Conservation (phyloP, 2,888 invertebrate genomes). For the Ophioninae sp. region DNA sequence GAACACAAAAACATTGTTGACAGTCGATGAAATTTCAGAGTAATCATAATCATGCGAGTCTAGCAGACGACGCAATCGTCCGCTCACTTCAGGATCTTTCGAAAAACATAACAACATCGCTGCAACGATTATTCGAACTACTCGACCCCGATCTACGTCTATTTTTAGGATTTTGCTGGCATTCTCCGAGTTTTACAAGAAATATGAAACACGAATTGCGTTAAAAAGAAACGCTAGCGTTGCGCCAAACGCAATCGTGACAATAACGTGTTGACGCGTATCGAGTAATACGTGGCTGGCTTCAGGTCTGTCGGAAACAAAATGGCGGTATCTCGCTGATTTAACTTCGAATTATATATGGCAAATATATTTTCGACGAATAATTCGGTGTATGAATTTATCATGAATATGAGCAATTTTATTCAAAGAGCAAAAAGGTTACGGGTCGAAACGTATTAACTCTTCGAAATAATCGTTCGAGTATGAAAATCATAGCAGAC, state of each 20-base stretch:
- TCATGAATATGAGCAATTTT: not conserved
- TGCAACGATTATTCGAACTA: not conserved
- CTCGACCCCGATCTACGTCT: not conserved
- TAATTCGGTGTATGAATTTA: not conserved
- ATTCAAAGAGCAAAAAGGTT: not conserved
- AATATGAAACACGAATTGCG: not conserved
- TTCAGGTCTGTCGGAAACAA: not conserved
- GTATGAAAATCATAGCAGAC: constrained; percentile 1
- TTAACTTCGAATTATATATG: not conserved
- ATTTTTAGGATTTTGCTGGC: constrained; percentile 6
- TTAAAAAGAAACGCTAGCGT: not conserved
- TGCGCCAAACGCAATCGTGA: not conserved
- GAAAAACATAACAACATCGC: constrained; percentile 16
- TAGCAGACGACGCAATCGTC: constrained; percentile 6
- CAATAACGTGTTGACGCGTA: not conserved
- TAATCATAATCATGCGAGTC: constrained; percentile 18
- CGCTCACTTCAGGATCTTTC: constrained; percentile 23
- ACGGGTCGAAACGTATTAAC: not conserved
- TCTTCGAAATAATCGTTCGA: not conserved
- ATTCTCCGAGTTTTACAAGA: not conserved
- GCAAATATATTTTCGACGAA: not conserved
- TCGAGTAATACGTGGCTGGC: not conserved
- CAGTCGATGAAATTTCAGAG: constrained; percentile 38
- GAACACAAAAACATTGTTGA: constrained; percentile 57
- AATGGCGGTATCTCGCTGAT: not conserved